These are phyloP conservation scores for Diadophis punctatus DNA, from an alignment of 2,113 vertebrate genomes.

Conservation along the genomic window DNA sequence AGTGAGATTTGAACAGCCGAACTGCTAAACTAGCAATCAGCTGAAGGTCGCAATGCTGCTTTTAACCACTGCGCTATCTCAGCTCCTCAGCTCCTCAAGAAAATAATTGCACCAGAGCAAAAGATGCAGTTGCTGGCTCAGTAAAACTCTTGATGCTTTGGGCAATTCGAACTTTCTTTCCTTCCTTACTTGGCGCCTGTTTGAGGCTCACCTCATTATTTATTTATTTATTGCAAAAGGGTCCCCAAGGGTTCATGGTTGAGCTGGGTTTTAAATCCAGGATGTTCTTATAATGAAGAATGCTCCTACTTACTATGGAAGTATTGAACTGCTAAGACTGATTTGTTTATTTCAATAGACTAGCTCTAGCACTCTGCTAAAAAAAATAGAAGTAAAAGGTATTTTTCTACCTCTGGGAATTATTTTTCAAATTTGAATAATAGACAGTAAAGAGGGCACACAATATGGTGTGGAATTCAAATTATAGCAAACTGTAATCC, in stretches of 20 bases:
- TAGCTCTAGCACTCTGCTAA: not conserved
- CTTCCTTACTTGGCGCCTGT: not conserved
- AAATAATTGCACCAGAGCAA: not conserved
- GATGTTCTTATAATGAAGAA: not conserved
- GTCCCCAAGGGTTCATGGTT: not conserved
- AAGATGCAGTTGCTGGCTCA: not conserved
- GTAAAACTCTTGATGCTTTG: not conserved
- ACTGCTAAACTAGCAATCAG: too few relatives aligned
- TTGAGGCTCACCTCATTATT: not conserved
- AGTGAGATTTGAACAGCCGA: too few relatives aligned
- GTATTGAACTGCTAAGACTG: not conserved
- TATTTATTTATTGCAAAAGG: not conserved
- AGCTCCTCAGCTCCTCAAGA: too few relatives aligned
- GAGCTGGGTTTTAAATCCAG: not conserved
- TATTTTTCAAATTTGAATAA: not conserved
- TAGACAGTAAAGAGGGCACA: not conserved
- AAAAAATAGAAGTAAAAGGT: not conserved
- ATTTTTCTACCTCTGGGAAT: not conserved
- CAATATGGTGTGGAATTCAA: not conserved
- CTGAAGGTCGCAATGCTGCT: too few relatives aligned
- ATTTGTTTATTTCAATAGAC: not conserved
- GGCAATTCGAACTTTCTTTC: not conserved
- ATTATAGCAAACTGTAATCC: not conserved
- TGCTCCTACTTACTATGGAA: not conserved
- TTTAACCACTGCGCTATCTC: too few relatives aligned